Conservation (phyloP, 2,113 vertebrate genomes). For the Zosterops hypoxanthus region DNA sequence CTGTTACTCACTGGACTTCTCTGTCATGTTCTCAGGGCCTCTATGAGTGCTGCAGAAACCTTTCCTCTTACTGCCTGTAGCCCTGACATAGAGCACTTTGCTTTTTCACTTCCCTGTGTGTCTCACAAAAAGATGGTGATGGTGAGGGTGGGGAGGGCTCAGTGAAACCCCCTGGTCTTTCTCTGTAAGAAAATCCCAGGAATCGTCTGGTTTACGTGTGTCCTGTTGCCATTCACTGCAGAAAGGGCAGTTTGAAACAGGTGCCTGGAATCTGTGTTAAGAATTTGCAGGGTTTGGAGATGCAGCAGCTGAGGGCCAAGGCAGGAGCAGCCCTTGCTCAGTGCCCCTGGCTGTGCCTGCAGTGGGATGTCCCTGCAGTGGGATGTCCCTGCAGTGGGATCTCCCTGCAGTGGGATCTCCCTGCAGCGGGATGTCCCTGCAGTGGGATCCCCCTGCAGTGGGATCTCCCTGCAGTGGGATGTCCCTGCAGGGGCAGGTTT, state of each 20-base stretch:
- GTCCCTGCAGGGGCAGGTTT: neutral
- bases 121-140: neutral
- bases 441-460: neutral
- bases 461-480: neutral
- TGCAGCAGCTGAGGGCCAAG: neutral
- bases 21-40: neutral
- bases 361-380: neutral
- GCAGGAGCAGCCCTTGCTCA: neutral
- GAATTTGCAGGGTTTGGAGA: neutral
- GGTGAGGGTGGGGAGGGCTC: neutral
- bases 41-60: neutral
- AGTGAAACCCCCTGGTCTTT: neutral
- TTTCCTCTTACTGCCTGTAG: neutral
- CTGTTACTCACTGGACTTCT: neutral
- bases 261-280: neutral
- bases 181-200: neutral
- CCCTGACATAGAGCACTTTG: neutral
- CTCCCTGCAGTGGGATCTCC: neutral
- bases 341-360: neutral
- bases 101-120: neutral
- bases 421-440: neutral
- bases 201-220: fast-evolving
- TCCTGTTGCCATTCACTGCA: neutral
- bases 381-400: neutral
- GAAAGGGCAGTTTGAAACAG: neutral